Conservation (phyloP, 2,888 invertebrate genomes). For the Himalopsyche kuldschensis region DNA sequence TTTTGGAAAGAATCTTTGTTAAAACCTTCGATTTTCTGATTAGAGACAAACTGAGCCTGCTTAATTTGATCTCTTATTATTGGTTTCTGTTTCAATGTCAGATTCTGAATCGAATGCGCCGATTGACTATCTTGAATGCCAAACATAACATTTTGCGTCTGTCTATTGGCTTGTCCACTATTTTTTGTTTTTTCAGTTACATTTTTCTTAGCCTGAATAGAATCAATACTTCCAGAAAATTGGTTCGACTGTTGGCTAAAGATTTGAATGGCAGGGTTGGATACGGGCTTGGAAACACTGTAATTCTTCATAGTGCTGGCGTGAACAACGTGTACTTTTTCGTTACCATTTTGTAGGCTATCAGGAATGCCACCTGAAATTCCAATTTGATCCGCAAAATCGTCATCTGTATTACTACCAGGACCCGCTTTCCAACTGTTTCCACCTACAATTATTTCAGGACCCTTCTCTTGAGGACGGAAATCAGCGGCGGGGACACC, state of each 20-base stretch:
- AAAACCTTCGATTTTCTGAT: not conserved
- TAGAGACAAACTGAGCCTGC: not conserved
- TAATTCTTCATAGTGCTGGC: constrained; percentile 43
- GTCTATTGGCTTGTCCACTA: not conserved
- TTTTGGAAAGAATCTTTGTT: not conserved
- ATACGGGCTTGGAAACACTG: not conserved
- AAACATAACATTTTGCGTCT: not conserved
- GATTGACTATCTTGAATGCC: not conserved
- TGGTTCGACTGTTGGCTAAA: constrained; percentile 24
- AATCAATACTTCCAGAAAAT: not conserved
- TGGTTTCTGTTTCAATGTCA: not conserved
- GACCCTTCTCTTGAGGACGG: constrained; percentile 36
- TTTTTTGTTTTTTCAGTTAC: not conserved
- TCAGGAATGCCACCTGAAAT: constrained; percentile 31
- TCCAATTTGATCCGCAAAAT: constrained; percentile 21
- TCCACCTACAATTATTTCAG: constrained; percentile 47
- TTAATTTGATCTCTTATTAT: not conserved
- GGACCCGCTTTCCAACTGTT: constrained; percentile 50
- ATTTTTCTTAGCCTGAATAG: not conserved
- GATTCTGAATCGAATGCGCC: not conserved
- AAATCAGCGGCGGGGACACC: constrained; percentile 32
- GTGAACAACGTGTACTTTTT: constrained; percentile 37
- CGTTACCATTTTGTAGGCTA: constrained; percentile 37
- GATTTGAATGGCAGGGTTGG: constrained; percentile 17
- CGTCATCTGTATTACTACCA: constrained; percentile 11